Percentiles rank a stretch among this genome's conserved stretches.
These are phyloP conservation scores for Lymantria monacha DNA, from an alignment of 2,888 invertebrate genomes.

Conservation along the genomic window DNA sequence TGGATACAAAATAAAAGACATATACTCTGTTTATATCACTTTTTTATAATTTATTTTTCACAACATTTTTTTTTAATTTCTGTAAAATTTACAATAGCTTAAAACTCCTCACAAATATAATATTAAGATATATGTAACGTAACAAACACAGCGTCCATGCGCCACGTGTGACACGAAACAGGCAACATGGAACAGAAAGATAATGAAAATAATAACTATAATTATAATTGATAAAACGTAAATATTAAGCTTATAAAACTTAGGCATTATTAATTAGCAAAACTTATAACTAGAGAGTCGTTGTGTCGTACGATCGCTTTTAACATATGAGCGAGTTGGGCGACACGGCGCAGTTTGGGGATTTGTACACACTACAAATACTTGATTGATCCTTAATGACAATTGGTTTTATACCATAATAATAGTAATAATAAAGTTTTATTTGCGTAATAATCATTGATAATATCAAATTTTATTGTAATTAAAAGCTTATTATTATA, in stretches of 20 bases:
- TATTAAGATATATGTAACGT: conserved; percentile 58
- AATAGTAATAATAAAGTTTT: not conserved
- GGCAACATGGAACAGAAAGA: conserved; percentile 70
- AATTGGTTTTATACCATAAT: not conserved
- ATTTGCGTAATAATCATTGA: not conserved
- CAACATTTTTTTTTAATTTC: conserved; percentile 80
- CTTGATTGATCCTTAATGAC: not conserved
- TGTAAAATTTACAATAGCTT: conserved; percentile 83
- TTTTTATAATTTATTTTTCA: conserved; percentile 81
- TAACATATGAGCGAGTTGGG: conserved; percentile 71
- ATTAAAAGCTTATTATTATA: too few relatives aligned
- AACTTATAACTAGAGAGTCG: conserved; percentile 70
- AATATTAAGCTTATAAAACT: conserved; percentile 67
- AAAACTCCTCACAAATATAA: conserved; percentile 80
- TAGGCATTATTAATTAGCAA: conserved; percentile 66
- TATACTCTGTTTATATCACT: conserved; percentile 76
- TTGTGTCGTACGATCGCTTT: conserved; percentile 59
- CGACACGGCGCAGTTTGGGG: conserved; percentile 46
- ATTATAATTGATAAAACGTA: conserved; percentile 68
- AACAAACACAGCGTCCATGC: conserved; percentile 55
- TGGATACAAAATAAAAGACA: conserved; percentile 51
- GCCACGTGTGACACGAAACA: conserved; percentile 55
- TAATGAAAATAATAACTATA: conserved; percentile 52
- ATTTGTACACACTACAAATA: not conserved
- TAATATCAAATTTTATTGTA: too few relatives aligned